Evolutionary conservation across 2,888 invertebrate species (phyloP), one percentile per base, ranked within the genome.

Genomic region (Athetis lepigone): DNA sequence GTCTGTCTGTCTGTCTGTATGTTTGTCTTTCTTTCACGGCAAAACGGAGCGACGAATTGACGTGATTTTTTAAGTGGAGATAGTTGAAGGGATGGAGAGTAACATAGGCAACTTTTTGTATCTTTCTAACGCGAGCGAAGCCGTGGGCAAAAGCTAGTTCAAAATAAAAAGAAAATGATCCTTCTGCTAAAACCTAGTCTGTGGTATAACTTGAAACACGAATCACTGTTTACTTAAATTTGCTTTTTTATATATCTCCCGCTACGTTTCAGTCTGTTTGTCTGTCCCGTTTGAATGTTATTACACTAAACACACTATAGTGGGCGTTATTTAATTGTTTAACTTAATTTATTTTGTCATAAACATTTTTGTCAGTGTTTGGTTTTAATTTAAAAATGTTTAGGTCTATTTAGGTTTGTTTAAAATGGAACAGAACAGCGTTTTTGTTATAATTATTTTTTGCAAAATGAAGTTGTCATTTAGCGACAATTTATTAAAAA

Each of bases 211-310:
- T 65, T 58, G 18, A 49, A 61, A 66, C 37, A 29, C 13, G 36
- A 70, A 56, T 46, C 56, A 23, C 33, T 74, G 65, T 70, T 70
- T 65, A 57, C 66, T 56, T 66, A 49, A 39, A 62, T 66, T 74
- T 56, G 7, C 21, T 75, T 65, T 63, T 62, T 66, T 57, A 43
- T 54, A 11, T 58, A 51, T 61, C 56, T 65, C 45, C 13, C 8
- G 59, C 74, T 58, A 59, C 21, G n/a, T 37, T 23, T 47, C 21
- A 13, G 43, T 54, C 21, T 63, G 25, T 73, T 65, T 65, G 55
- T 63, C 27, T 8, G n/a, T 29, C 21, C 6, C 42, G 40, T 74
- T 74, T 52, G 25, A 39, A 55, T 64, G n/a, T 70, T 77, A 52
- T 66, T 70, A 56, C 23, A 50, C 36, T 47, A 60, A 65, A 52